Evolutionary conservation across 2,888 invertebrate genomes (phyloP).

Genomic region (Harmothoe impar): DNA sequence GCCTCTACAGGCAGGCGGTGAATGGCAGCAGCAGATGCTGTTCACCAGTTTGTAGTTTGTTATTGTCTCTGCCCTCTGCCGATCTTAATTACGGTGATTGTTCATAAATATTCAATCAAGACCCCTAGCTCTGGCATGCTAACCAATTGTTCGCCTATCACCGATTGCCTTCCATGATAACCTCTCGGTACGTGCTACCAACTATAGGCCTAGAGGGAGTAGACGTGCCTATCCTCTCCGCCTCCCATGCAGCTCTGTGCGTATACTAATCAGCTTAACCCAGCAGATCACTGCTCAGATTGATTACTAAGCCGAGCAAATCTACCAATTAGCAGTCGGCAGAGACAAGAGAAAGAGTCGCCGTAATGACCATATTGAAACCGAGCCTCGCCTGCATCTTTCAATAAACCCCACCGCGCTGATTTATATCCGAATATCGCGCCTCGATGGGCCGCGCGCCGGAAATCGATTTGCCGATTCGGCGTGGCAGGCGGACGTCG

Average conservation of each 20-base stretch:
- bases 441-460: not conserved
- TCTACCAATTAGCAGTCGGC: constrained; percentile 41
- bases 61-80: not conserved
- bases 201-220: not conserved
- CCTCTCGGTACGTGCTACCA: not conserved
- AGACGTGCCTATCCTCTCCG: not conserved
- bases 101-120: constrained; percentile 29
- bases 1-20: no score
- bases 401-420: constrained; percentile 29
- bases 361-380: constrained; percentile 37
- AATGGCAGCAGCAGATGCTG: no score
- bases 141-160: not conserved
- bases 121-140: constrained; percentile 8
- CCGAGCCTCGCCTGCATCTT: constrained; percentile 17
- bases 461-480: not conserved
- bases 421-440: constrained; percentile 38
- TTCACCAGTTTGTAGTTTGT: not conserved
- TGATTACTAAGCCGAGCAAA: constrained; percentile 3
- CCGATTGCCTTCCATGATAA: not conserved
- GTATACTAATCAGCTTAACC: constrained; percentile 14
- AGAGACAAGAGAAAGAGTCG: not conserved
- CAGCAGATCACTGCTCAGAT: constrained; percentile 2
- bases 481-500: not conserved
- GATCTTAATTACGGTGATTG: constrained; percentile 28
- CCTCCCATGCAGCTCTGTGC: not conserved